These are phyloP conservation scores for Caenorhabditis latens DNA, from an alignment of 1,140 invertebrate genomes.

Conservation along the genomic window DNA sequence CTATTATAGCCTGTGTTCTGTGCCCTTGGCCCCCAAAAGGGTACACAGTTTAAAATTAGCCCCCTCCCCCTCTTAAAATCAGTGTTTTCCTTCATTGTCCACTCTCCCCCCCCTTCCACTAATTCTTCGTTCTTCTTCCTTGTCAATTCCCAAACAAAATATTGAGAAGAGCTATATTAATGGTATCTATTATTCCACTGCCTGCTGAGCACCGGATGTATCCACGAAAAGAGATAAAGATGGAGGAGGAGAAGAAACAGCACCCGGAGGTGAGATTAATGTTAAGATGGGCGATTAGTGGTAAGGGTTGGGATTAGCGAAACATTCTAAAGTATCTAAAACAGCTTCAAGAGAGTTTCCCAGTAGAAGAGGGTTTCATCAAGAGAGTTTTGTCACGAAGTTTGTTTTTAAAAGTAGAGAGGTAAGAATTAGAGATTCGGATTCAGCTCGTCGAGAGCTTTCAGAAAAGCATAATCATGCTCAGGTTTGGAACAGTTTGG, in stretches of 20 bases:
- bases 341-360: too few species aligned
- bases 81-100: neutral
- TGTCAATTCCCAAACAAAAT: too few species aligned
- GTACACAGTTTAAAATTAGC: neutral
- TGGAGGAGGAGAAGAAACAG: neutral
- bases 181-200: neutral
- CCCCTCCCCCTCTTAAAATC: neutral
- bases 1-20: neutral
- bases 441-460: too few species aligned
- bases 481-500: too few species aligned
- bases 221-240: neutral
- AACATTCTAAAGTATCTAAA: neutral
- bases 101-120: neutral
- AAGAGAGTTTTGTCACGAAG: too few species aligned
- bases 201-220: neutral
- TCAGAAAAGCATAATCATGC: too few species aligned
- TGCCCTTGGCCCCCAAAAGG: neutral
- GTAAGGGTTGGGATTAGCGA: neutral
- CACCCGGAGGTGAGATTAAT: neutral
- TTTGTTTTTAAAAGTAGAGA: too few species aligned
- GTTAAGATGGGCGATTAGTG: too few species aligned
- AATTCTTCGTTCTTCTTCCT: too few species aligned
- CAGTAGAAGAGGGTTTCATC: too few species aligned
- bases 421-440: too few species aligned
- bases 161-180: neutral